These are phyloP conservation scores for Monomorium pharaonis DNA, from an alignment of 1,140 invertebrate genomes.

Conservation along the genomic window DNA sequence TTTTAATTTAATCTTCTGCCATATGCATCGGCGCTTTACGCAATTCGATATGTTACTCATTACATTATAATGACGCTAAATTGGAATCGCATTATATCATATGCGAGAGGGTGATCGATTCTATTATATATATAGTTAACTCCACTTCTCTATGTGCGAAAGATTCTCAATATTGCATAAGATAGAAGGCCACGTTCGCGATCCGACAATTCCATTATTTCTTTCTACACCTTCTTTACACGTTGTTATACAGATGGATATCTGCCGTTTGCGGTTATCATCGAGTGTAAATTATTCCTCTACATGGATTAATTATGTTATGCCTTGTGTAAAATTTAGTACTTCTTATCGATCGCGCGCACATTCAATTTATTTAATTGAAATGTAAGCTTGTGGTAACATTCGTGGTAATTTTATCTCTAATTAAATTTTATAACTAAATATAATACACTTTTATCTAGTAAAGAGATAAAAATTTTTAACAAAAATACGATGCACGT, in stretches of 20 bases:
- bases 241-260: background rate
- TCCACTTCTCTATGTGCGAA: background rate
- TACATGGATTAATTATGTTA: background rate
- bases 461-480: background rate
- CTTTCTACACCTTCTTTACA: background rate
- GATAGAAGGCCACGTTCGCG: background rate
- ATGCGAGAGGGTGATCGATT: constrained; percentile 17
- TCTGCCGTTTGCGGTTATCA: constrained; percentile 1
- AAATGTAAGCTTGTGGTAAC: background rate
- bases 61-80: constrained; percentile 30
- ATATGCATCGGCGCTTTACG: background rate
- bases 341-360: background rate
- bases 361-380: background rate
- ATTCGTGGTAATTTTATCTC: background rate
- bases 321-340: background rate
- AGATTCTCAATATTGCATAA: constrained; percentile 26
- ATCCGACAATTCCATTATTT: constrained; percentile 7
- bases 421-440: background rate
- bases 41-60: constrained; percentile 38
- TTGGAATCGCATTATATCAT: constrained; percentile 18
- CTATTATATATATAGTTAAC: constrained; percentile 1
- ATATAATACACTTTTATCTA: background rate
- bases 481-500: background rate
- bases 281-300: background rate
- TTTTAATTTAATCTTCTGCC: background rate